Evolutionary conservation across 2,797 vertebrate species (phyloP), one percentile per base, ranked within the genome.

Genomic region (Schizothorax lantsangensis): DNA sequence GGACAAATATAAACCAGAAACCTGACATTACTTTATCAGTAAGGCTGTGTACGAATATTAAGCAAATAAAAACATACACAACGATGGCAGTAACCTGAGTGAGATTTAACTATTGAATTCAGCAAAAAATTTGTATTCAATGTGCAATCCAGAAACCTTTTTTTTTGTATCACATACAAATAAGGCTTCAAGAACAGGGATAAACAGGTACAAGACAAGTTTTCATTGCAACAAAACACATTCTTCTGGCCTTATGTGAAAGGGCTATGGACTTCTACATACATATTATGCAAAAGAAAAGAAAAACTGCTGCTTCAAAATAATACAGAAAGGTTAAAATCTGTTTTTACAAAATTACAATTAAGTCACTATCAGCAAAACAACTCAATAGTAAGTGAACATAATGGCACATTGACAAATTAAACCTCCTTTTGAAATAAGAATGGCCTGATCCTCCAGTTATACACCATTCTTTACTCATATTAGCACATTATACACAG

Each of bases 121-220:
- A 75, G 77, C 68, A 47, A 73, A 49, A 85, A 43, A 85, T 10
- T 45, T 0, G 64, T 71, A 74, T 81, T 86, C 71, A 74, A 52
- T 81, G 85, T 81, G 78, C 69, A 86, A 86, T 81, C 69, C 79
- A 75, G 57, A 45, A 81, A 86, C 33, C 23, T 6, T 43, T 36
- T 78, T n/a, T 68, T 43, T 79, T 43, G 38, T 64, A 74, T 81
- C 54, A 74, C 21, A 75, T 64, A 75, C 17, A 81, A 74, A 81
- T 81, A 86, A 86, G 85, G 79, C 85, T 81, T 86, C 33, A 62
- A 74, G 33, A 86, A 86, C 38, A 73, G 68, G 26, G 26, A 79
- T 30, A 72, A 85, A 85, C 38, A 26, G 38, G 43, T 73, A 74
- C 43, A 78, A 71, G 21, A 81, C 57, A 68, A 47, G 72, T 45